A percentile compares a stretch with the other conserved stretches of the same genome.
These are phyloP conservation scores for Hycleus phaleratus DNA, from an alignment of 1,140 invertebrate species.

Conservation along the genomic window DNA sequence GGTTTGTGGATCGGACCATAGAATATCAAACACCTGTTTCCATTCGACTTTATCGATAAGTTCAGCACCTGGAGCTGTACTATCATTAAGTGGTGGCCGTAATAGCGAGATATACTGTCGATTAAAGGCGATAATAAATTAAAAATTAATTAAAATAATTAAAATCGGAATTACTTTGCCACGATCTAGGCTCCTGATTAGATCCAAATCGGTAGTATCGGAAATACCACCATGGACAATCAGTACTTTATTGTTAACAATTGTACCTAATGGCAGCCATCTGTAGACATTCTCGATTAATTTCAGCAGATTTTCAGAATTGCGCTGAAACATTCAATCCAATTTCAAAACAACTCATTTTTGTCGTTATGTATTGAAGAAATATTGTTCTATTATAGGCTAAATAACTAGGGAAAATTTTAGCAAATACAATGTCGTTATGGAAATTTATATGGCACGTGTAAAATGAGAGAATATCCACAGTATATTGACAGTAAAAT, in stretches of 20 bases:
- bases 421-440: too few species aligned
- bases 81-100: conserved; percentile 63
- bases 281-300: conserved; percentile 82
- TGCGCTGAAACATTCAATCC: conserved; percentile 48
- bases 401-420: too few species aligned
- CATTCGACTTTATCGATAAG: conserved; percentile 66
- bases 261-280: conserved; percentile 80
- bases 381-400: too few species aligned
- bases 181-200: conserved; percentile 65
- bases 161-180: conserved; percentile 56
- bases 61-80: conserved; percentile 50
- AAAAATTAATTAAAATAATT: background rate
- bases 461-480: too few species aligned
- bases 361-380: too few species aligned
- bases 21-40: conserved; percentile 79
- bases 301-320: conserved; percentile 65
- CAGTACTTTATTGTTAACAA: conserved; percentile 79
- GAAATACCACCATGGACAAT: conserved; percentile 88
- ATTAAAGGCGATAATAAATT: conserved; percentile 2
- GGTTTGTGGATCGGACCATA: conserved; percentile 85
- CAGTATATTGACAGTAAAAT: too few species aligned
- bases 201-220: conserved; percentile 69
- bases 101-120: conserved; percentile 75
- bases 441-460: too few species aligned
- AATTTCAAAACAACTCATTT: too few species aligned